A percentile compares a stretch with the other conserved stretches of the same genome.
Conservation (phyloP, 1,140 invertebrate species). For the Heterodera carotae region DNA sequence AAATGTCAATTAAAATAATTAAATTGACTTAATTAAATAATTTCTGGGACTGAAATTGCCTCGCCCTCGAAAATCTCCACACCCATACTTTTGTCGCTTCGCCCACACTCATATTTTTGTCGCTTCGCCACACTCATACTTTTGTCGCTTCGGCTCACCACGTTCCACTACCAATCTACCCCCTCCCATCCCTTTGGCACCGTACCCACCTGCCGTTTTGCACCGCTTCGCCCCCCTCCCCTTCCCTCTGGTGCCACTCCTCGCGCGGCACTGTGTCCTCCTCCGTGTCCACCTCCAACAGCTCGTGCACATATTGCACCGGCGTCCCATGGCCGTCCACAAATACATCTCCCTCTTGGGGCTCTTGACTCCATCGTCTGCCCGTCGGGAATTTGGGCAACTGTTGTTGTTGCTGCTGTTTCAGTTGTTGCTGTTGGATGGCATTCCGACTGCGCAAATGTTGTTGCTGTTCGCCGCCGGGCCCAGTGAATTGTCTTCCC, state of each 20-base stretch:
- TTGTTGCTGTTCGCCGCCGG: slow-evolving; percentile 4
- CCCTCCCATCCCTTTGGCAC: background rate
- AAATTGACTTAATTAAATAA: too few species aligned
- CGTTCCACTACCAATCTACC: too few species aligned
- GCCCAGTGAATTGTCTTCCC: slow-evolving; percentile 2
- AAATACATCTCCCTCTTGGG: slow-evolving; percentile 7
- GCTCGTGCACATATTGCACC: background rate
- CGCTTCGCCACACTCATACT: too few species aligned
- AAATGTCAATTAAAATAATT: too few species aligned
- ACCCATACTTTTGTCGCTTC: too few species aligned
- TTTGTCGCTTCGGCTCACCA: too few species aligned
- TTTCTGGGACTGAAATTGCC: too few species aligned
- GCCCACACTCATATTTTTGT: too few species aligned
- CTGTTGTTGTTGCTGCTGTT: background rate
- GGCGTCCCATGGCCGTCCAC: background rate
- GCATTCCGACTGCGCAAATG: background rate
- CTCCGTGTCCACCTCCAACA: background rate
- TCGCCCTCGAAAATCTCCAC: too few species aligned
- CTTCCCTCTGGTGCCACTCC: background rate
- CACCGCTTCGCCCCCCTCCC: background rate
- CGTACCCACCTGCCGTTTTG: background rate
- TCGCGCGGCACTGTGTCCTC: background rate
- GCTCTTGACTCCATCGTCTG: slow-evolving; percentile 2
- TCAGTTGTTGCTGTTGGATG: background rate
- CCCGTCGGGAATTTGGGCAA: background rate